phyloP scores from a whole-genome alignment of 2,888 invertebrate species.

The Cantharis flavilabris region DNA sequence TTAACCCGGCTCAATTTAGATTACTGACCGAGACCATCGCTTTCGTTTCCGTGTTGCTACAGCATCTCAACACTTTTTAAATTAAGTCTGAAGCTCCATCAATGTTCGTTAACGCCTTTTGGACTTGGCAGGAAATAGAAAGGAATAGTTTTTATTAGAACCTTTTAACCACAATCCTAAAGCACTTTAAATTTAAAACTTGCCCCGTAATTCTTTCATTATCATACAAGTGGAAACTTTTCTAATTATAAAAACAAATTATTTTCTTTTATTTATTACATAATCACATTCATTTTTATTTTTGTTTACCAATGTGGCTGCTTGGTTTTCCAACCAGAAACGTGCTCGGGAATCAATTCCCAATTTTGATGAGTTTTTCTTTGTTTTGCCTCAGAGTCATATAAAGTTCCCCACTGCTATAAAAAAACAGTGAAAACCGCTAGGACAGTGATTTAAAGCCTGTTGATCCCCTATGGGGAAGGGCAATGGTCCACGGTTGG shows the following conservation, averaged over 20 bases:
- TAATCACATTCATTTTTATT: neutral
- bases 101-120: conserved; percentile 38
- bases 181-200: neutral
- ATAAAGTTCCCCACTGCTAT: neutral
- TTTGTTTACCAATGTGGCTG: neutral
- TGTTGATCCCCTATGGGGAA: neutral
- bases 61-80: conserved; percentile 50
- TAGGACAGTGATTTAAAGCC: neutral
- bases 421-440: neutral
- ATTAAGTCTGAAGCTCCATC: conserved; percentile 47
- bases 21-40: conserved; percentile 51
- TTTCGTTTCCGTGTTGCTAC: conserved; percentile 45
- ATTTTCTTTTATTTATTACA: neutral
- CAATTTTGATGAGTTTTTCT: neutral
- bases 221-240: neutral
- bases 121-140: conserved; percentile 12
- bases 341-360: neutral
- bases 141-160: conserved; percentile 20
- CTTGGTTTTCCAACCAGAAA: neutral
- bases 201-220: neutral
- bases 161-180: neutral
- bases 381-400: neutral
- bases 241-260: neutral
- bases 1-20: conserved; percentile 55
- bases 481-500: neutral